Conservation (phyloP, 1,140 invertebrate species). For the Bombus soroeensis region DNA sequence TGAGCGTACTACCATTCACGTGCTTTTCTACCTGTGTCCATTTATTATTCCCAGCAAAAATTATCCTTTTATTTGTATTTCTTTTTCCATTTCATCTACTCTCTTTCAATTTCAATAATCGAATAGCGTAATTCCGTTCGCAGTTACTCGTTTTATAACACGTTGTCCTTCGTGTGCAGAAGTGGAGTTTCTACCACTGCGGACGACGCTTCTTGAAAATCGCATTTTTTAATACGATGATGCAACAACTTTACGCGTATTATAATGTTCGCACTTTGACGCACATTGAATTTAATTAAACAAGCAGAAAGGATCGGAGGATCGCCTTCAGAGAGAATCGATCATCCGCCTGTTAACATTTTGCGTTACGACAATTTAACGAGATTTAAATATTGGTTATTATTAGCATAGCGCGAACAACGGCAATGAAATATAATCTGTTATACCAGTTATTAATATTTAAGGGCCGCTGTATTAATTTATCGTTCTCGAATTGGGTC, state of each 20-base stretch:
- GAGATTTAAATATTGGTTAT: not conserved
- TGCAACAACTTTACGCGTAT: not conserved
- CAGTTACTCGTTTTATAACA: not conserved
- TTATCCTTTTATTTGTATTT: not conserved
- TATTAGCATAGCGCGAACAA: not conserved
- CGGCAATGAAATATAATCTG: not conserved
- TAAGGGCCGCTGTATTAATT: conserved; percentile 23
- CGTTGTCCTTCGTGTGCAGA: not conserved
- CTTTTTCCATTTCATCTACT: too few relatives aligned
- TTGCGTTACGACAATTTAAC: not conserved
- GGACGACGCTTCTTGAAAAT: too few relatives aligned
- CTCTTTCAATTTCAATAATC: too few relatives aligned
- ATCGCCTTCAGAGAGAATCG: not conserved
- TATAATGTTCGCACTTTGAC: too few relatives aligned
- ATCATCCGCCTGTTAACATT: not conserved
- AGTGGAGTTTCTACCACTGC: not conserved
- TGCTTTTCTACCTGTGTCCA: too few relatives aligned
- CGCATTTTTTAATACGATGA: not conserved
- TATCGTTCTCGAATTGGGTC: conserved; percentile 43
- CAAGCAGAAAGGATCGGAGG: too few relatives aligned
- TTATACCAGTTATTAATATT: conserved; percentile 43
- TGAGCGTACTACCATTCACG: not conserved
- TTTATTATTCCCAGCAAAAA: not conserved
- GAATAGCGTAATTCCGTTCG: too few relatives aligned
- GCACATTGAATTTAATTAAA: not conserved